Conservation (phyloP, 2,888 invertebrate genomes). For the Drosophila antonietae region DNA sequence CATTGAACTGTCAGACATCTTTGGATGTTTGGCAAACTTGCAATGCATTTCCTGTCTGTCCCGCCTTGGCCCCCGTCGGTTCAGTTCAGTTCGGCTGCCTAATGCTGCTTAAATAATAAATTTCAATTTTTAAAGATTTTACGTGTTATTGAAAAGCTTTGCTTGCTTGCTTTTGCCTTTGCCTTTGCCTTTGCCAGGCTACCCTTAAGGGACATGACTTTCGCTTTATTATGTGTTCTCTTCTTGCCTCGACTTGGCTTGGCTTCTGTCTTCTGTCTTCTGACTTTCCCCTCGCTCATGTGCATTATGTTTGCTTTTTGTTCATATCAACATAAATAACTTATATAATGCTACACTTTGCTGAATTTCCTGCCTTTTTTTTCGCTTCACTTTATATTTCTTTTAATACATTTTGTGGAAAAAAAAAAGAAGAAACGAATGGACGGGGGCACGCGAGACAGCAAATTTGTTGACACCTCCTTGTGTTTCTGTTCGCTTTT, state of each 20-base stretch:
- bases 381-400: constrained; percentile 21
- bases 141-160: constrained; percentile 73
- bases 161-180: constrained; percentile 17
- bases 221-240: constrained; percentile 70
- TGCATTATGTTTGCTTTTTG: constrained; percentile 72
- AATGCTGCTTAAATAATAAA: constrained; percentile 69
- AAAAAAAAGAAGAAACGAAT: neutral
- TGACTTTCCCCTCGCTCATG: constrained; percentile 26
- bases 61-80: neutral
- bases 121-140: constrained; percentile 77
- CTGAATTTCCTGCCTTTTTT: constrained; percentile 45
- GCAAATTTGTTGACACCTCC: constrained; percentile 62
- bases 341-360: constrained; percentile 71
- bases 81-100: constrained; percentile 4
- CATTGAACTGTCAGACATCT: constrained; percentile 48
- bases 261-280: neutral
- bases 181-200: constrained; percentile 24
- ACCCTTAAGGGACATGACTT: constrained; percentile 74
- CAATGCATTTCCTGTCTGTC: constrained; percentile 61
- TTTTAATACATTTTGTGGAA: constrained; percentile 57
- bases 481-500: constrained; percentile 27
- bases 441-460: constrained; percentile 21
- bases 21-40: constrained; percentile 49
- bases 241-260: neutral
- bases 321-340: constrained; percentile 73